Base-by-base conservation (phyloP, 37 sponge, comb jelly and placozoan genomes). In the Aplysina aerophoba region DNA sequence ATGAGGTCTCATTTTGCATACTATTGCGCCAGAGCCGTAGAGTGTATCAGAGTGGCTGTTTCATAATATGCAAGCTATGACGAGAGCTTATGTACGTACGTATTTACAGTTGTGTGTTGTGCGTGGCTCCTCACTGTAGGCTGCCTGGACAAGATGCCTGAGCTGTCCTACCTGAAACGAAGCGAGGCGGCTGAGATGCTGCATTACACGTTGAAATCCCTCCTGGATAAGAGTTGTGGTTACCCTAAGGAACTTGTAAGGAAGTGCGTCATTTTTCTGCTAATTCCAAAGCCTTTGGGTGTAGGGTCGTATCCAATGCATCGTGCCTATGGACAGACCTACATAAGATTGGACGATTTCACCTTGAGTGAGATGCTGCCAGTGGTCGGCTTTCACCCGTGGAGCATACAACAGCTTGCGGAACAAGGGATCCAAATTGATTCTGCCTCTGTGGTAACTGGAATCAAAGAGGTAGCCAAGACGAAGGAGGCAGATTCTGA, bases 241-340 rank as follows among this genome's bases (percentile, higher is more conserved):
- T 41, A 75, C 37, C 44, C 44, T 4, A 21, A 1, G 22, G 37
- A 75, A 24, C 21, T 50, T 24, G 78, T 50, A 16, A 31, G 78
- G 41, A 75, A 36, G 13, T 40, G 54, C 41, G 41, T 75, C 41
- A 13, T 53, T 4, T 75, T 44, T 41, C 20, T 75, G 1, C 37
- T 75, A 24, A 36, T 75, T 38, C 78, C 78, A 25, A 75, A 40
- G 21, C 33, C 38, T 11, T 16, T 34, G 17, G 33, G 71, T 11
- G 64, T 62, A 62, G 24, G 27, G 24, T 27, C 64, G 5, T 62
- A 28, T 62, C 24, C 24, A 3, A 62, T 62, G 27, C 11, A 13
- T 2, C 78, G 25, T 44, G 78, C 38, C 12, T 75, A 75, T 75
- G 44, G 54, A 50, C 78, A 75, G 24, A 54, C n/a, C 16, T 24